phyloP scores from a whole-genome alignment of 64 coral and sea anemone genomes.

The Trachythela sp. region DNA sequence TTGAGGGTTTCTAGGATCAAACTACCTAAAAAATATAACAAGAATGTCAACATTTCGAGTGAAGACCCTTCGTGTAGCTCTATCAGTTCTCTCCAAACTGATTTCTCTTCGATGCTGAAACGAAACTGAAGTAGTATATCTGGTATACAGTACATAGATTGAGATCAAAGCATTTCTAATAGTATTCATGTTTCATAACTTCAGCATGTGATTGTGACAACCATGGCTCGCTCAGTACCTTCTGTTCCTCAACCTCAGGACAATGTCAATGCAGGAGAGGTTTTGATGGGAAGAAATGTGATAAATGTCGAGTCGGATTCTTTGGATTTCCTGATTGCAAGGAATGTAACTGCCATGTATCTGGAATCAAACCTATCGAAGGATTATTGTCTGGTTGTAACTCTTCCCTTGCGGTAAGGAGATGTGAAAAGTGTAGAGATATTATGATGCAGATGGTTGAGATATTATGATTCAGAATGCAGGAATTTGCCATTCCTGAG shows the following conservation, averaged over 20 bases:
- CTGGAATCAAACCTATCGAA: slow-evolving; percentile 57
- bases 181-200: neutral
- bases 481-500: no score
- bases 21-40: no score
- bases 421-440: slow-evolving; percentile 48
- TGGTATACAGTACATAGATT: no score
- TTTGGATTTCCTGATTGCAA: slow-evolving; percentile 80
- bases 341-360: slow-evolving; percentile 74
- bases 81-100: no score
- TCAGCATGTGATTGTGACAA: slow-evolving; percentile 73
- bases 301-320: slow-evolving; percentile 78
- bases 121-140: no score
- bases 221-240: slow-evolving; percentile 69
- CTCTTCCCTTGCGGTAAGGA: slow-evolving; percentile 30
- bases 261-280: slow-evolving; percentile 82
- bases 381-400: neutral
- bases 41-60: no score
- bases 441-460: no score
- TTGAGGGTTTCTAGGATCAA: no score
- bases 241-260: slow-evolving; percentile 68
- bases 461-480: no score
- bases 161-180: neutral
- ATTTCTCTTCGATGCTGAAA: no score
- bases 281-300: slow-evolving; percentile 69
- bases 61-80: no score